Conservation (phyloP, 2,797 vertebrate genomes). For the Morus bassanus region DNA sequence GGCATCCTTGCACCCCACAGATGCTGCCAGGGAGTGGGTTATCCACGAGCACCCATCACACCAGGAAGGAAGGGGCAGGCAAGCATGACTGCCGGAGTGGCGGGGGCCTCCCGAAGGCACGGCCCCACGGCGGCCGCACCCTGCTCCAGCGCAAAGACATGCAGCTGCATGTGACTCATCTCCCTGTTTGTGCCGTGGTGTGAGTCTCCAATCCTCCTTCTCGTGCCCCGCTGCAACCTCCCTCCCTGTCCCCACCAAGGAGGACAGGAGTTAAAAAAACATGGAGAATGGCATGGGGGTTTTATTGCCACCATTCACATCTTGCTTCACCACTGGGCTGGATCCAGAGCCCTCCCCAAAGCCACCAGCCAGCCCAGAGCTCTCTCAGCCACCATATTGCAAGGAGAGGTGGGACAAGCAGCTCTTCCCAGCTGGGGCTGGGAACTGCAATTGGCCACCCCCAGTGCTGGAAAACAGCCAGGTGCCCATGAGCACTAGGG, state of each 20-base stretch:
- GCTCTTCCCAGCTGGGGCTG: not conserved
- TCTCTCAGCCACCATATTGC: fast-evolving
- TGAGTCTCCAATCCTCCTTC: not conserved
- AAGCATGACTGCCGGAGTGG: fast-evolving
- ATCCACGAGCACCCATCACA: fast-evolving
- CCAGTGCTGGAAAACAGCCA: not conserved
- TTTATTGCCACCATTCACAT: fast-evolving
- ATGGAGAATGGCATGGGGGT: fast-evolving
- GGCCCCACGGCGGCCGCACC: not conserved
- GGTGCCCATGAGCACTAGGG: fast-evolving
- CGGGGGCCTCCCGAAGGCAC: fast-evolving
- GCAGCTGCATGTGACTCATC: not conserved
- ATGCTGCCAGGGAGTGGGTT: not conserved
- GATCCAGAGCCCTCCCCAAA: not conserved
- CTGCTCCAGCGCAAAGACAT: not conserved
- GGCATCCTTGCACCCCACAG: not conserved
- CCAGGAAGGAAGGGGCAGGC: not conserved
- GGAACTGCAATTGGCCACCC: not conserved
- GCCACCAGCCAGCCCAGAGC: not conserved
- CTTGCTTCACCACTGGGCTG: not conserved
- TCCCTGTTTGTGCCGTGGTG: fast-evolving
- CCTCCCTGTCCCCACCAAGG: not conserved
- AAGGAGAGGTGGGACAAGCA: fast-evolving
- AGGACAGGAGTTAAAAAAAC: not conserved
- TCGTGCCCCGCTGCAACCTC: not conserved